Conservation (phyloP, 2,113 vertebrate genomes). For the Anoplopoma fimbria region DNA sequence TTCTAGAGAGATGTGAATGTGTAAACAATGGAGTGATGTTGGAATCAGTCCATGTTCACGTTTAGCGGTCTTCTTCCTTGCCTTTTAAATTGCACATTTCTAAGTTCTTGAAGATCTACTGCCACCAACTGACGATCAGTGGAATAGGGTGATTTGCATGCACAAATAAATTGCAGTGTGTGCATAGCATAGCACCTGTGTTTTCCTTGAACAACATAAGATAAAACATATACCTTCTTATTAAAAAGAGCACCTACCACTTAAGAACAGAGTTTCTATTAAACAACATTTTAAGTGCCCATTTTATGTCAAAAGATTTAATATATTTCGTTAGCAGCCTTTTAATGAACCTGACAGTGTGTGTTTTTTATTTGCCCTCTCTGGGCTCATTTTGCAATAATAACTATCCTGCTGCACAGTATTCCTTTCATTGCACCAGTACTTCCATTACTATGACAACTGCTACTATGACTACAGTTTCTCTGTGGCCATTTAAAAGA, state of each 20-base stretch:
- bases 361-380: neutral
- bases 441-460: neutral
- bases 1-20: neutral
- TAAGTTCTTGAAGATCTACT: neutral
- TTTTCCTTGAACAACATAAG: neutral
- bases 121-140: conserved; percentile 10
- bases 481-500: neutral
- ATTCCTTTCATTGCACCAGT: neutral
- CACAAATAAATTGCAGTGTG: neutral
- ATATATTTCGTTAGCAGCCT: neutral
- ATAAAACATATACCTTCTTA: no score
- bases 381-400: neutral
- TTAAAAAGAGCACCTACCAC: no score
- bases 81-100: neutral
- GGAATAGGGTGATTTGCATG: neutral
- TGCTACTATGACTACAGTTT: neutral
- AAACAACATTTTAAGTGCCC: neutral
- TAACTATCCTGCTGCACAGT: neutral
- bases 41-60: neutral
- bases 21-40: neutral
- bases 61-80: neutral
- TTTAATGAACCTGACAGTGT: neutral
- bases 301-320: neutral
- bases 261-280: neutral
- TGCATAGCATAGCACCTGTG: neutral